Conservation (phyloP, 1,140 invertebrate genomes). For the Pseudoatta argentina region DNA sequence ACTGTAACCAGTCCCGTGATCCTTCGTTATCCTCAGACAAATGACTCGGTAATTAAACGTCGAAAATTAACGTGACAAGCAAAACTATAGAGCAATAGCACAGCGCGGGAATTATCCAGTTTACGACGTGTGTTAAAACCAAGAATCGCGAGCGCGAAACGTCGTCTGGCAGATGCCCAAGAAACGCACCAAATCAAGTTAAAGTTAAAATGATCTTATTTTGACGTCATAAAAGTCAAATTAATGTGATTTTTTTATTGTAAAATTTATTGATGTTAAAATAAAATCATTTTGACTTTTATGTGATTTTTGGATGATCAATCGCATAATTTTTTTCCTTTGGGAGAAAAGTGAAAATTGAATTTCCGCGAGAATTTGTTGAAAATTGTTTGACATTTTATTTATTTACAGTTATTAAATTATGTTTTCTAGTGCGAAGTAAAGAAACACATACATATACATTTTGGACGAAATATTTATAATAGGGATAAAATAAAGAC, state of each 20-base stretch:
- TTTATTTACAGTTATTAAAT: background rate
- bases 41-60: background rate
- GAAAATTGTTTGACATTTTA: background rate
- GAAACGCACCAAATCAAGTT: no score
- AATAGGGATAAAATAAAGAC: background rate
- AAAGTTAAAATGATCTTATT: no score
- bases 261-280: no score
- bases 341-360: background rate
- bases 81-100: background rate
- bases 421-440: background rate
- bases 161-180: background rate
- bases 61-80: background rate
- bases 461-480: background rate
- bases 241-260: no score
- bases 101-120: background rate
- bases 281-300: no score
- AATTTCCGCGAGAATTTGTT: background rate
- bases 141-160: background rate
- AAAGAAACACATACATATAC: background rate
- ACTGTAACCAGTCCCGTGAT: background rate
- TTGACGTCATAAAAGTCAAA: no score
- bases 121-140: background rate
- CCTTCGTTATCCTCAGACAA: background rate
- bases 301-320: no score
- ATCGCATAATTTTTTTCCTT: background rate